Evolutionary conservation across 2,113 vertebrate genomes (phyloP), one percentile per base, ranked within the genome.

Genomic region (Galbula dea): DNA sequence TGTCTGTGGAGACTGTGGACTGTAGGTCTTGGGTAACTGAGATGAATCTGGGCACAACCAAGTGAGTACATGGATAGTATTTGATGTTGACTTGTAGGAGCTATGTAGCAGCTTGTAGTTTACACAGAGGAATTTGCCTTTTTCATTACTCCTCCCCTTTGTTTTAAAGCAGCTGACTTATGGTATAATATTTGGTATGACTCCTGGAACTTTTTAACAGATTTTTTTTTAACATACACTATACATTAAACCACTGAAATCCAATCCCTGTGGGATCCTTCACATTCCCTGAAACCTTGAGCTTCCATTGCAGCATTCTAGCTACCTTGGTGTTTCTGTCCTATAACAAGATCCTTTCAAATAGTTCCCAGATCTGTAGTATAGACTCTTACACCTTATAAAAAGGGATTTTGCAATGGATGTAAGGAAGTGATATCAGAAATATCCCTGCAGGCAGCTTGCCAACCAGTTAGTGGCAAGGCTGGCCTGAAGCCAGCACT

Each of bases 321-420:
- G 49, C 12, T 76, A 80, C 71, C 49, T 89, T 86, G 48, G 69
- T 91, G 29, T 89, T 94, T 85, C 57, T 94, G 63, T 89, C 59
- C 30, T 61, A 48, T 69, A 92, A 82, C 66, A 79, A 73, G 34
- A 58, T 58, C 36, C 45, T 84, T 89, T 89, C 89, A 73, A 79
- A 94, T 24, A 90, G 46, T 18, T 92, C 77, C 78, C 86, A 82
- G 62, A 49, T 58, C 71, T 85, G 26, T 54, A 66, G 29, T 69
- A 87, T 46, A 83, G 77, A 92, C 73, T 46, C 58, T 93, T 69
- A 59, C 88, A 96, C 83, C 68, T 89, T 93, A 92, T 92, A 76
- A 94, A 96, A 92, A 76, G 9, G 46, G 55, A 87, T 89, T 95
- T 92, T 92, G 78, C 59, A 89, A 67, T 79, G 71, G 34, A 74